Evolutionary conservation across 2,113 vertebrate species (phyloP).

Genomic region (Nibea coibor): DNA sequence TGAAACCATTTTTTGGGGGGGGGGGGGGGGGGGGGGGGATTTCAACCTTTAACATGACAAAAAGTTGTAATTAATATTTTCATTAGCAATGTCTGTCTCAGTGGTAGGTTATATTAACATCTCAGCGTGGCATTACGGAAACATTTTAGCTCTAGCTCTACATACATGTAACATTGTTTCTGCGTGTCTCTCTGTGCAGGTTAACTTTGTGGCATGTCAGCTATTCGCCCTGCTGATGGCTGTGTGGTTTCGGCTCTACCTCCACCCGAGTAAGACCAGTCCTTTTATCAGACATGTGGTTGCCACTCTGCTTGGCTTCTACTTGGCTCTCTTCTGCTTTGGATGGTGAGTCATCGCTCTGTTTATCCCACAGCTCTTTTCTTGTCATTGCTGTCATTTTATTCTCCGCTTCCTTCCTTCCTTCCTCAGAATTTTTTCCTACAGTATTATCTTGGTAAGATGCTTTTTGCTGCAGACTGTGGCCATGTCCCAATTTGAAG

Average conservation of each 20-base stretch:
- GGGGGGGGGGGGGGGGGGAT: no score
- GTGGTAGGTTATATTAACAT: background rate
- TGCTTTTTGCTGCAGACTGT: slow-evolving; percentile 10
- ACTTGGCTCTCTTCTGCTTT: slow-evolving; percentile 99
- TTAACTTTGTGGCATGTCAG: slow-evolving; percentile 98
- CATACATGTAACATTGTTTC: background rate
- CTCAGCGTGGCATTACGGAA: background rate
- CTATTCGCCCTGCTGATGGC: slow-evolving; percentile 96
- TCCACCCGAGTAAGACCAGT: slow-evolving; percentile 96
- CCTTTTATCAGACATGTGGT: slow-evolving; percentile 96
- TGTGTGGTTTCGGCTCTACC: slow-evolving; percentile 95
- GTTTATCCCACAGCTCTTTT: slow-evolving; percentile 13
- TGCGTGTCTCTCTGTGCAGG: slow-evolving; percentile 80
- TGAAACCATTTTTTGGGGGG: no score
- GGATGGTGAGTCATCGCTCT: slow-evolving; percentile 92
- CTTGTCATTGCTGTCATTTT: slow-evolving; percentile 25
- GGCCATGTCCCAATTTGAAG: background rate
- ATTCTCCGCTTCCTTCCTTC: slow-evolving; percentile 14
- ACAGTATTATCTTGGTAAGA: background rate
- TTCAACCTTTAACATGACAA: background rate
- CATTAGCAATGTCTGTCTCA: background rate
- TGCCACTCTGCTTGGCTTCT: slow-evolving; percentile 96
- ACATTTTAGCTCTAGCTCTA: background rate
- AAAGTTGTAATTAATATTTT: background rate
- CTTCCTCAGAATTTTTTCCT: background rate